These are phyloP conservation scores for Acanthosepion pharaonis DNA, from an alignment of 2,888 invertebrate species.

Conservation along the genomic window DNA sequence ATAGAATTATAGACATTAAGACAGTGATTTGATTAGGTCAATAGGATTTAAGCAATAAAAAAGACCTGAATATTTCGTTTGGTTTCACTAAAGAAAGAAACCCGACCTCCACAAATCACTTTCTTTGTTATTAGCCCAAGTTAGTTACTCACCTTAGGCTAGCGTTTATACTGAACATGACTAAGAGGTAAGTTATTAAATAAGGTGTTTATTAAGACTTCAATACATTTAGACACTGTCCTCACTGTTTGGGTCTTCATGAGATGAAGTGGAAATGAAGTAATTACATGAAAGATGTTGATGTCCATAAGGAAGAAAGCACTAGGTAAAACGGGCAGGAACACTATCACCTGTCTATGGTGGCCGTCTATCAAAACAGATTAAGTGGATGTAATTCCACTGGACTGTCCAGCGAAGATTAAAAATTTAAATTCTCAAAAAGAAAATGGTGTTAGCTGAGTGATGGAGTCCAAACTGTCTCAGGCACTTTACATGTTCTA, in stretches of 20 bases:
- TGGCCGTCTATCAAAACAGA: not conserved
- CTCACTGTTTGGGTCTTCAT: conserved; percentile 37
- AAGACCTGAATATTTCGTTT: not conserved
- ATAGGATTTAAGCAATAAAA: not conserved
- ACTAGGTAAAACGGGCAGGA: conserved; percentile 38
- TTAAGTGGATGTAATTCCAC: not conserved
- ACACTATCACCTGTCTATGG: not conserved
- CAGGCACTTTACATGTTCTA: conserved; percentile 33
- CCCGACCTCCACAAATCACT: conserved; percentile 42
- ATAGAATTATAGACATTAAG: not conserved
- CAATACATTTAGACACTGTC: conserved; percentile 44
- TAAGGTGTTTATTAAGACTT: conserved; percentile 47
- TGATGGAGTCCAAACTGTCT: conserved; percentile 33
- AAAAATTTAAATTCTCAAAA: not conserved
- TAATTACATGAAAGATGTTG: conserved; percentile 41
- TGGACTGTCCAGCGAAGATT: not conserved
- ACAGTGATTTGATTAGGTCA: conserved; percentile 44
- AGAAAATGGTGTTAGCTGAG: not conserved
- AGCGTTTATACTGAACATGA: conserved; percentile 38
- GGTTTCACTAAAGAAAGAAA: not conserved
- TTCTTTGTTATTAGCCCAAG: conserved; percentile 43
- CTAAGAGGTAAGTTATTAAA: conserved; percentile 45
- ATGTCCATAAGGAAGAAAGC: conserved; percentile 46
- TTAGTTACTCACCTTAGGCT: conserved; percentile 44
- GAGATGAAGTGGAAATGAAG: conserved; percentile 44